Base-by-base conservation (phyloP, 2,113 vertebrate genomes). In the Gnathonemus echidnorhynchus region DNA sequence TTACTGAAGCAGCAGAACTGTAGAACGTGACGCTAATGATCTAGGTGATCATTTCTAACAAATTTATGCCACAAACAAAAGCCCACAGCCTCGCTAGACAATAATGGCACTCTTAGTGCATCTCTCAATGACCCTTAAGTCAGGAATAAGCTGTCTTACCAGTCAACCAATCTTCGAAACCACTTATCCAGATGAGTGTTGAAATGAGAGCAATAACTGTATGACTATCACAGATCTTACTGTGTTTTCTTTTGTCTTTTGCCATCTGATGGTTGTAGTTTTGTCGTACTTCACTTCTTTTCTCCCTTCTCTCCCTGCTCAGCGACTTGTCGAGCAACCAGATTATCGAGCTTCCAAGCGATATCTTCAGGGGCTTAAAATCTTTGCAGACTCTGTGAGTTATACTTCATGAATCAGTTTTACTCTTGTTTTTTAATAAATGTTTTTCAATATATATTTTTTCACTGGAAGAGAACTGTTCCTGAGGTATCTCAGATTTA, bases 371-470 rank as follows among this genome's bases (percentile, higher is more conserved):
- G 93, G 94, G 93, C 15, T 91, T 95, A 35, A 96, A 94, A 58
- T 93, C 94, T 88, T 95, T 97, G 56, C 93, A 96, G 35, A 97
- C 96, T 90, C 92, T 97, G 94, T 96, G 95, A 97, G 94, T 94
- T 89, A 39, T 66, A 80, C 66, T 86, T 13, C 0, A 5, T 89
- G 5, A 53, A 31, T 35, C 31, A 50, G 24, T 52, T 39, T 58
- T 56, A 46, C 2, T 46, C 39, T 62, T 52, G 9, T 19, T 19
- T 39, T 80, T 3, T 9, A n/a, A 48, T 5, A 80, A 39, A 83
- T 35, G 83, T 80, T 83, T 52, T 58, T 58, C 21, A 58, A 27
- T 66, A 66, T 27, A 27, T 10, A n/a, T 27, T 42, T 46, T 84
- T 84, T 21, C 5, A 83, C 13, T 84, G 17, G 9, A 42, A 84